Base-by-base conservation (phyloP, 1,140 invertebrate genomes). In the Aphidius gifuensis region DNA sequence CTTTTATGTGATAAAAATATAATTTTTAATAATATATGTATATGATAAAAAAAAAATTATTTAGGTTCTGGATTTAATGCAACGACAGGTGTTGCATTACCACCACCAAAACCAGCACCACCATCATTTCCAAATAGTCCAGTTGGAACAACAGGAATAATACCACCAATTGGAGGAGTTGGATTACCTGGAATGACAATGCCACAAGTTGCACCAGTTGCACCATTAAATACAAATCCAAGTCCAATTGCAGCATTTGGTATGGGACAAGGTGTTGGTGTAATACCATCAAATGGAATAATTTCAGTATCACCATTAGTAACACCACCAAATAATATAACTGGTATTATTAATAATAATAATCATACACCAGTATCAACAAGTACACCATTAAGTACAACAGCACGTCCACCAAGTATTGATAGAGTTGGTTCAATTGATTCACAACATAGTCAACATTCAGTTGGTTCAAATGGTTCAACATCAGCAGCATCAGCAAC, bases 341-440 rank as follows among this genome's bases (percentile, higher is more conserved):
- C 6, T 50, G 32, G 32, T 40, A 11, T 16, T n/a, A 32, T 39
- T 46, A 59, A 45, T 32, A 59, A 32, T 58, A 45, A 42, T 16
- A 49, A 39, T n/a, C 11, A 11, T 9, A 79, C 79, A 16, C 80
- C 80, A 44, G 80, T 82, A 32, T 81, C 80, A 5, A 75, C 79
- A 9, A 80, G 66, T 47, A 75, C 83, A 71, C 78, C 79, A 61
- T 50, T 79, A 67, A 77, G 83, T 66, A 77, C 83, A 70, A 78
- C 82, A 63, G 69, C 84, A 61, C 64, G 83, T 71, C 79, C 80
- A 46, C 80, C 80, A 8, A 80, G 80, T 58, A 78, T 82, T 74
- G 80, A 82, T 60, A 71, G 80, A 66, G 68, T 80, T 9, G 74
- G 80, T n/a, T 81, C 80, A 0, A 60, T 81, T 16, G 80, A 81